Evolutionary conservation across 1,140 invertebrate genomes (phyloP).

Genomic region (Pygmarrhopalites habei): DNA sequence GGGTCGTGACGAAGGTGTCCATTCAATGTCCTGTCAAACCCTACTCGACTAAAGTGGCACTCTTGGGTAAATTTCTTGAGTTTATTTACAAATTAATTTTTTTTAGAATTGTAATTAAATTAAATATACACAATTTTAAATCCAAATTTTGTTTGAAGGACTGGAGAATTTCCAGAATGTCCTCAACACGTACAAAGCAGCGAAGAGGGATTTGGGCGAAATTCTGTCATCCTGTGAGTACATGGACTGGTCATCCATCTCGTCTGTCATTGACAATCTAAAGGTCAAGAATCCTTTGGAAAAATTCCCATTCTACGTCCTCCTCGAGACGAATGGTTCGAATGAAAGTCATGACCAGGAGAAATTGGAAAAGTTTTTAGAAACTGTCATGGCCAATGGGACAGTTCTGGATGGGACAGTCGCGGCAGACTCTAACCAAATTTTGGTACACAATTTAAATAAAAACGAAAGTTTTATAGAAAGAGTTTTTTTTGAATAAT

Average conservation of each 20-base stretch:
- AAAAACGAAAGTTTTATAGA: too few species aligned
- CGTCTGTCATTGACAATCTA: constrained; percentile 53
- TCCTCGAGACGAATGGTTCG: constrained; percentile 85
- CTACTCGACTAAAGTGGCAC: constrained; percentile 70
- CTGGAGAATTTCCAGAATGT: constrained; percentile 67
- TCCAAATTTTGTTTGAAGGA: constrained; percentile 47
- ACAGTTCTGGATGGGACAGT: constrained; percentile 77
- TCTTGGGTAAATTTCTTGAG: constrained; percentile 62
- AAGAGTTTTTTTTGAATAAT: too few species aligned
- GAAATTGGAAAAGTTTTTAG: constrained; percentile 72
- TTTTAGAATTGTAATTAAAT: neutral
- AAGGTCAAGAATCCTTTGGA: constrained; percentile 57
- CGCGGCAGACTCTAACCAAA: constrained; percentile 61
- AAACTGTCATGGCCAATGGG: constrained; percentile 59
- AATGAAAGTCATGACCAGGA: constrained; percentile 73
- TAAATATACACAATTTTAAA: neutral
- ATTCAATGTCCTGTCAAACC: constrained; percentile 80
- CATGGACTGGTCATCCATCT: constrained; percentile 66
- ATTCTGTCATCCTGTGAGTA: constrained; percentile 75
- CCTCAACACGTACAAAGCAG: constrained; percentile 62
- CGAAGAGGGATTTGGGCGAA: constrained; percentile 69
- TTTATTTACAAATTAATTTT: constrained; percentile 3
- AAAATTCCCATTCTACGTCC: constrained; percentile 74
- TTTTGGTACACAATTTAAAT: constrained; percentile 1
- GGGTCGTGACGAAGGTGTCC: constrained; percentile 85